Evolutionary conservation across 2,113 vertebrate genomes (phyloP).

Genomic region (Mobula hypostoma): DNA sequence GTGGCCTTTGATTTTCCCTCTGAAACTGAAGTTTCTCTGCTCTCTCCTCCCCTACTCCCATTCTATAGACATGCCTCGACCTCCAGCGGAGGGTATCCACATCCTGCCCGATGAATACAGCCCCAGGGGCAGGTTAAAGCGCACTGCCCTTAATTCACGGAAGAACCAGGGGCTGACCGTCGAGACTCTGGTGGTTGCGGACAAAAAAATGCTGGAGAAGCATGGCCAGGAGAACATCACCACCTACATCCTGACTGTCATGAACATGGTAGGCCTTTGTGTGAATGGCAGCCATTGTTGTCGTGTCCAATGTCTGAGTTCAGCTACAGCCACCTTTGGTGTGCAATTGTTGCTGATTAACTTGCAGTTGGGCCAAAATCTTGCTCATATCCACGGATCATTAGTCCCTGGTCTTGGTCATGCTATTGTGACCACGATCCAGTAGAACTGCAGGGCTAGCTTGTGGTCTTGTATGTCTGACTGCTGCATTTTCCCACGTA

Average conservation of each 20-base stretch:
- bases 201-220: slow-evolving; percentile 92
- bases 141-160: slow-evolving; percentile 73
- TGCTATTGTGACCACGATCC: too few species aligned
- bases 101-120: slow-evolving; percentile 72
- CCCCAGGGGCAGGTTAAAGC: slow-evolving; percentile 60
- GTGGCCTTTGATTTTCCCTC: background rate
- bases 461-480: too few species aligned
- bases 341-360: background rate
- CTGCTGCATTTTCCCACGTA: too few species aligned
- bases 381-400: background rate
- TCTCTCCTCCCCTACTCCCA: background rate
- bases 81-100: slow-evolving; percentile 65
- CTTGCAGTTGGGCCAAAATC: background rate
- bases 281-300: background rate
- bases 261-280: slow-evolving; percentile 84
- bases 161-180: slow-evolving; percentile 76
- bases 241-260: slow-evolving; percentile 90
- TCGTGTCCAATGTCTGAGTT: background rate
- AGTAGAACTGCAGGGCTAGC: too few species aligned
- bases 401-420: background rate
- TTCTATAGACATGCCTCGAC: slow-evolving; percentile 72
- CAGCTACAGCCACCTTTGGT: background rate
- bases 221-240: slow-evolving; percentile 88
- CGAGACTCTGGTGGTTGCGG: slow-evolving; percentile 94
- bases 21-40: background rate